A percentile compares a stretch with the other conserved stretches of the same genome.
Evolutionary conservation across 1,140 invertebrate genomes (phyloP).

Genomic region (Drosophila mayri): DNA sequence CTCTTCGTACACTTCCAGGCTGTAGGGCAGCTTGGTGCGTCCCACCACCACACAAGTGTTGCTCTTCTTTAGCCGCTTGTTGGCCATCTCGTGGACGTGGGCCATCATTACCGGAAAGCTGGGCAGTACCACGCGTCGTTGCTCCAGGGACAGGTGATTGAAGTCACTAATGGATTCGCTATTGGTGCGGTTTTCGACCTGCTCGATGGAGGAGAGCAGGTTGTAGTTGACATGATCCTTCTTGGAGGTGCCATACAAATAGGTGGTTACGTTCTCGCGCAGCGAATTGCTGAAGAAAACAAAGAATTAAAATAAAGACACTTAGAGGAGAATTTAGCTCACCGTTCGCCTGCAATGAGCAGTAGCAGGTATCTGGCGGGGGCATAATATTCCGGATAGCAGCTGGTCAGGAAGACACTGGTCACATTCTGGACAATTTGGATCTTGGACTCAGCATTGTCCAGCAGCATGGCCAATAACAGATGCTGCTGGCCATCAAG

Average conservation of each 20-base stretch:
- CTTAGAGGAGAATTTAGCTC: slow-evolving; percentile 56
- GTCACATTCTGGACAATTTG: slow-evolving; percentile 92
- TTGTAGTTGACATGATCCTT: slow-evolving; percentile 83
- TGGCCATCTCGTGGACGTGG: slow-evolving; percentile 84
- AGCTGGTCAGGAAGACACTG: slow-evolving; percentile 92
- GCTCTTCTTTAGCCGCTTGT: slow-evolving; percentile 83
- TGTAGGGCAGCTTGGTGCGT: slow-evolving; percentile 89
- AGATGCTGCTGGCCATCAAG: slow-evolving; percentile 86
- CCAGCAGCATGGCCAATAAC: slow-evolving; percentile 85
- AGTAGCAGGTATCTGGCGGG: slow-evolving; percentile 93
- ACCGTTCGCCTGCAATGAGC: slow-evolving; percentile 94
- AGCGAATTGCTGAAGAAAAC: slow-evolving; percentile 66
- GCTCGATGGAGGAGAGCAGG: slow-evolving; percentile 77
- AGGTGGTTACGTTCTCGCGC: slow-evolving; percentile 76
- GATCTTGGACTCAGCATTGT: slow-evolving; percentile 89
- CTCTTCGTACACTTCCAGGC: slow-evolving; percentile 88
- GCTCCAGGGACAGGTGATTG: slow-evolving; percentile 75
- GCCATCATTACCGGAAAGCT: slow-evolving; percentile 78
- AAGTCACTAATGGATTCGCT: slow-evolving; percentile 68
- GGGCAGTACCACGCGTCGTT: slow-evolving; percentile 82
- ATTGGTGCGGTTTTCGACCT: slow-evolving; percentile 37
- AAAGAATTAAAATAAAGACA: neutral
- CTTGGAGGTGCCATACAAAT: slow-evolving; percentile 81
- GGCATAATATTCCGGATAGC: slow-evolving; percentile 93
- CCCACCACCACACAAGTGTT: slow-evolving; percentile 86